phyloP scores from a whole-genome alignment of 1,140 invertebrate species.

The Drosophila trapezifrons region DNA sequence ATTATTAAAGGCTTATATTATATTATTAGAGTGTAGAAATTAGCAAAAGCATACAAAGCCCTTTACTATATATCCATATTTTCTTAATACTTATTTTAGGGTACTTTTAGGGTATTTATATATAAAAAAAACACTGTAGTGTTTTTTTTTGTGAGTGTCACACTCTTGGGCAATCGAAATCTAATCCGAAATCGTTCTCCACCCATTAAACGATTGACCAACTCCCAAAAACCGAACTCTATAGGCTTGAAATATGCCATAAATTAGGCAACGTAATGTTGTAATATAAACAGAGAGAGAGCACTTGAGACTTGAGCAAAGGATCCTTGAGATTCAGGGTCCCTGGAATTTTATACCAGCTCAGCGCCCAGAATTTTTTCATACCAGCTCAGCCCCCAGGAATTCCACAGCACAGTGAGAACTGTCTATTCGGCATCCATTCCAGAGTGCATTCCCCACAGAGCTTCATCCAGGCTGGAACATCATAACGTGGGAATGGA shows the following conservation, averaged over 20 bases:
- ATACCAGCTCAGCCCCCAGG: background rate
- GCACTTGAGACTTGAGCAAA: constrained; percentile 4
- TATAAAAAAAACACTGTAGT: no score
- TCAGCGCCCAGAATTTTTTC: background rate
- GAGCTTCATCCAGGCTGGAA: background rate
- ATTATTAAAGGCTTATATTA: no score
- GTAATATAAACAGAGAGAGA: constrained; percentile 5
- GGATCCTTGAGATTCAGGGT: constrained; percentile 20
- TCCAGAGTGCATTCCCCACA: constrained; percentile 24
- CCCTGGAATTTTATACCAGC: no score
- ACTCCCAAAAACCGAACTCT: background rate
- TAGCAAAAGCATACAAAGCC: no score
- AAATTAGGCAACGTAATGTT: background rate
- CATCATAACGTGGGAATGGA: constrained; percentile 31
- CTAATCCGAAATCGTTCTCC: constrained; percentile 28
- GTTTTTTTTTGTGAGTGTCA: no score
- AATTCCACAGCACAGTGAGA: background rate
- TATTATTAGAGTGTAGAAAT: background rate
- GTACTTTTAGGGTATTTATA: no score
- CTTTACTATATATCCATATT: background rate
- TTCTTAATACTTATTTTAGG: background rate
- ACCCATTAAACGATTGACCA: constrained; percentile 11
- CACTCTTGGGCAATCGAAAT: constrained; percentile 7
- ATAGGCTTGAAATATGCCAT: constrained; percentile 1
- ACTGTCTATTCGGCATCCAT: constrained; percentile 29